Conservation (phyloP, 2,888 invertebrate genomes). For the Melanostoma mellinum region DNA sequence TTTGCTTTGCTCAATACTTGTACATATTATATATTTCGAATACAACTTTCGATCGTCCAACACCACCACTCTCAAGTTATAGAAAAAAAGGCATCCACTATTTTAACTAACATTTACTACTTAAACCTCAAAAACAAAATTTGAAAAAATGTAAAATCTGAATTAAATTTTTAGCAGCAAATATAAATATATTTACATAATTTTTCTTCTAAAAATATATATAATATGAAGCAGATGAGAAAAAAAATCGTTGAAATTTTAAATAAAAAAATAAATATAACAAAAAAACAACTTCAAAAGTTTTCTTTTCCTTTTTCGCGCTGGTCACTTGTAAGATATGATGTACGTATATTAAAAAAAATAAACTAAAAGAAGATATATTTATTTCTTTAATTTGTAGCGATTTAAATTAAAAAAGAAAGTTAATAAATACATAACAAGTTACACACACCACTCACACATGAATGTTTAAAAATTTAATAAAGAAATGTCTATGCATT, state of each 20-base stretch:
- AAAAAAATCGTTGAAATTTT: conserved; percentile 20
- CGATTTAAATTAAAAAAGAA: conserved; percentile 9
- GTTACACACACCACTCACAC: conserved; percentile 28
- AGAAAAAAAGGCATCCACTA: conserved; percentile 55
- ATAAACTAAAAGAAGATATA: conserved; percentile 44
- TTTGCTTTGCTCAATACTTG: conserved; percentile 40
- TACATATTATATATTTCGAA: conserved; percentile 55
- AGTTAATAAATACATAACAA: background rate
- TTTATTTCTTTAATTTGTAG: conserved; percentile 58
- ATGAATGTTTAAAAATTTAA: conserved; percentile 38
- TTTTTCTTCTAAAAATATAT: conserved; percentile 57
- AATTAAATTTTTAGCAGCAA: conserved; percentile 49
- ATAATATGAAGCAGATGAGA: conserved; percentile 22
- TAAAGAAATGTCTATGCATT: conserved; percentile 35
- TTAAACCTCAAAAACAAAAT: conserved; percentile 45
- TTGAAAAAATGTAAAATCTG: conserved; percentile 22
- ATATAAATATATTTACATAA: conserved; percentile 58
- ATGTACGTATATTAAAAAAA: conserved; percentile 40
- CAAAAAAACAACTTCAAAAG: conserved; percentile 31
- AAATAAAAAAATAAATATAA: conserved; percentile 11
- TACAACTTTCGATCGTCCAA: conserved; percentile 66
- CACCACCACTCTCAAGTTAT: conserved; percentile 53
- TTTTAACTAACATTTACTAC: conserved; percentile 60
- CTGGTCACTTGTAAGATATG: conserved; percentile 72
- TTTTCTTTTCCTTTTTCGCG: conserved; percentile 61